Conservation (phyloP, 2,797 vertebrate genomes). For the Microchirus variegatus region DNA sequence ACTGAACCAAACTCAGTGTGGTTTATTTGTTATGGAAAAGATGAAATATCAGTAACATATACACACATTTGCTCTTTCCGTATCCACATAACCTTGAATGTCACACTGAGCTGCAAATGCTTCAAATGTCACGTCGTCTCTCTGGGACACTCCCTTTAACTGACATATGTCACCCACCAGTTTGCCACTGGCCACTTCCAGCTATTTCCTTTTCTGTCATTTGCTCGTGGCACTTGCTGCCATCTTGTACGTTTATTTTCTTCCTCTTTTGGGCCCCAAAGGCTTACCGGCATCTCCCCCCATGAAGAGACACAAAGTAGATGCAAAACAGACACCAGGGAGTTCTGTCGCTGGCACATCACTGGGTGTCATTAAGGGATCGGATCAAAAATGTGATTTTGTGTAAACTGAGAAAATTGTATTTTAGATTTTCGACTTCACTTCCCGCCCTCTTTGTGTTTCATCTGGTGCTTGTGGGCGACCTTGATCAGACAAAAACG, state of each 20-base stretch:
- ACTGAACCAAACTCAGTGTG: too few relatives aligned
- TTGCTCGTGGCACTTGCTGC: slow-evolving; percentile 52
- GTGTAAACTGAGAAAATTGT: background rate
- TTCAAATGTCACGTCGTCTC: slow-evolving; percentile 69
- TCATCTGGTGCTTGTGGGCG: slow-evolving; percentile 30
- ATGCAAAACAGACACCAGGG: slow-evolving; percentile 43
- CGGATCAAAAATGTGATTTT: background rate
- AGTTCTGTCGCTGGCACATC: slow-evolving; percentile 31
- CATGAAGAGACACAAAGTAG: slow-evolving; percentile 30
- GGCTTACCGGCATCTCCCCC: slow-evolving; percentile 35
- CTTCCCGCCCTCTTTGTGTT: slow-evolving; percentile 5
- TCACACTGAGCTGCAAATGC: slow-evolving; percentile 37
- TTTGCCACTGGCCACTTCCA: slow-evolving; percentile 58
- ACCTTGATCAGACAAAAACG: slow-evolving; percentile 66
- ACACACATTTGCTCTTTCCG: slow-evolving; percentile 9
- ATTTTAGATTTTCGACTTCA: background rate
- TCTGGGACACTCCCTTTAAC: slow-evolving; percentile 46
- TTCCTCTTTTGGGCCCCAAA: slow-evolving; percentile 30
- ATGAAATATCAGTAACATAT: background rate
- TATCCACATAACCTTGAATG: slow-evolving; percentile 34
- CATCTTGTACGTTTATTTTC: slow-evolving; percentile 35
- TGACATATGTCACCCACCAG: slow-evolving; percentile 66
- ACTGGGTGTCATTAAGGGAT: slow-evolving; percentile 39
- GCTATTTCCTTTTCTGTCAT: slow-evolving; percentile 56
- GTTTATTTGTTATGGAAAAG: too few relatives aligned